Evolutionary conservation across 2,113 vertebrate genomes (phyloP).

Genomic region (Rostratula benghalensis): DNA sequence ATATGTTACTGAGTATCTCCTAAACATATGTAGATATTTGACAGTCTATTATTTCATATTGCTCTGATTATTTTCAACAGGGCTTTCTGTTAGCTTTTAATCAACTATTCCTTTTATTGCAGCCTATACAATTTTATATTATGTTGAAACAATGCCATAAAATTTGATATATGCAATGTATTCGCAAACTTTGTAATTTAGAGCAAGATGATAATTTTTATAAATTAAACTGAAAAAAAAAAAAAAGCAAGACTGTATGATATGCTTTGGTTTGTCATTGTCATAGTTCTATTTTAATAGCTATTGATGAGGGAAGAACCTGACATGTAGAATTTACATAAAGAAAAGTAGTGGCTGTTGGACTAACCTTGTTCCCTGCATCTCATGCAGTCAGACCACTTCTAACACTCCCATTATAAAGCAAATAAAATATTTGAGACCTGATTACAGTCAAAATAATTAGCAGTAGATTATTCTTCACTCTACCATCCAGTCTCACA

Average conservation of each 20-base stretch:
- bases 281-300: not conserved
- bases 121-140: not conserved
- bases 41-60: not conserved
- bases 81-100: not conserved
- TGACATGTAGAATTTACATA: not conserved
- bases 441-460: not conserved
- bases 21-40: not conserved
- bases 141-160: not conserved
- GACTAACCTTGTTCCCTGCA: not conserved
- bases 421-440: not conserved
- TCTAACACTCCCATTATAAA: not conserved
- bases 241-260: not conserved
- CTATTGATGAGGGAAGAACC: not conserved
- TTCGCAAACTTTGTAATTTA: not conserved
- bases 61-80: not conserved
- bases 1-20: not conserved
- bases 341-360: not conserved
- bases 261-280: not conserved
- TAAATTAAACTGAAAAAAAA: not conserved
- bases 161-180: not conserved
- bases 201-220: not conserved
- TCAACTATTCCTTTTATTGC: not conserved
- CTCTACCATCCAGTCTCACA: rapidly evolving
- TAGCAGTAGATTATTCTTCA: not conserved
- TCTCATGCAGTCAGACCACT: not conserved